Evolutionary conservation across 1,140 invertebrate genomes (phyloP), one percentile per base, ranked within the genome.

Genomic region (Tetragnatha versicolor): DNA sequence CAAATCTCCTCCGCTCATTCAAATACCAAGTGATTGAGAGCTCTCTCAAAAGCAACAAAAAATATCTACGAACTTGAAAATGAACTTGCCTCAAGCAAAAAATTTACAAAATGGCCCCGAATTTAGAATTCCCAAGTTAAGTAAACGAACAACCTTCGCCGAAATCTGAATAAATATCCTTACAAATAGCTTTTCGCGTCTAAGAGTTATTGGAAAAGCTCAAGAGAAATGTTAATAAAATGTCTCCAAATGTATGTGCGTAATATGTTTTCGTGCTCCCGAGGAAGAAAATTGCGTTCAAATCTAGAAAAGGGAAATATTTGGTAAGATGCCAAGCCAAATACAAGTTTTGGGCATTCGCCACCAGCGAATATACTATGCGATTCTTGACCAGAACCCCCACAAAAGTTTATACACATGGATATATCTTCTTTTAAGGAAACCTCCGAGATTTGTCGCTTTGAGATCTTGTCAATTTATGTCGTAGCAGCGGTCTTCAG

Each of bases 311-410:
- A 68, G 20, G 17, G 65, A 20, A 49, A 68, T 33, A 22, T 68
- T 51, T 68, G 65, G 65, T 49, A 10, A n/a, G 42, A 49, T 68
- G 65, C 65, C 65, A 68, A 68, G 45, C 51, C 65, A 68, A 68
- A 68, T 49, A 51, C 42, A 51, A 68, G 47, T 49, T 68, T 68
- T 68, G 25, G 65, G 29, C 25, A 68, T 68, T 68, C 45, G 65
- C 45, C 45, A 35, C 51, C 65, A 25, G n/a, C n/a, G n/a, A n/a
- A n/a, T 49, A 68, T 47, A 49, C 31, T 65, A 39, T 65, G 39
- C 61, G 61, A 42, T 65, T 42, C 29, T 39, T 68, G 65, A 68
- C 65, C 65, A 27, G 31, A 14, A 4, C 55, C 31, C 49, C 45
- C 31, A 68, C 45, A 68, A 51, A 68, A 68, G 65, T 33, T 22